Percentiles rank a stretch among this genome's conserved stretches.
Evolutionary conservation across 2,888 invertebrate genomes (phyloP).

Genomic region (Nysson spinosus): DNA sequence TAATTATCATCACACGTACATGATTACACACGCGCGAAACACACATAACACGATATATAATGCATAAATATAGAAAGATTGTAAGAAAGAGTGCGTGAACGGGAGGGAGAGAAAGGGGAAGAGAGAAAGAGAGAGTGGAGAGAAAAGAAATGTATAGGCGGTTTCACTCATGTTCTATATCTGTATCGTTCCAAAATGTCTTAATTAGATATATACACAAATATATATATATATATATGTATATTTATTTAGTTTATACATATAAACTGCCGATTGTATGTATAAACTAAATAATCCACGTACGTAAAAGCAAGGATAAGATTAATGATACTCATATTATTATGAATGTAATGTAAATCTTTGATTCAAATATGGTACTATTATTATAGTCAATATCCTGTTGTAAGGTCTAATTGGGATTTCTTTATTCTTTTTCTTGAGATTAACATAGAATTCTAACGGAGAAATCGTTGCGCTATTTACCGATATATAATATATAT

Average conservation of each 20-base stretch:
- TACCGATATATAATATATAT: not conserved
- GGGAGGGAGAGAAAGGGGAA: too few species aligned
- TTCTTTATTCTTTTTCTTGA: slow-evolving; percentile 30
- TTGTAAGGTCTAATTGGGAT: slow-evolving; percentile 52
- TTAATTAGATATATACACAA: slow-evolving; percentile 71
- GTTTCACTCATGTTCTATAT: slow-evolving; percentile 67
- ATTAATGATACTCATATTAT: slow-evolving; percentile 65
- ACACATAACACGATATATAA: slow-evolving; percentile 17
- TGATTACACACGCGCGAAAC: slow-evolving; percentile 1
- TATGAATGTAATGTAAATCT: slow-evolving; percentile 57
- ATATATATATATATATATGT: too few species aligned
- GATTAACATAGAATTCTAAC: not conserved
- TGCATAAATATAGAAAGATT: slow-evolving; percentile 17
- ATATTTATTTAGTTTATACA: too few species aligned
- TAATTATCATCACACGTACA: slow-evolving; percentile 21
- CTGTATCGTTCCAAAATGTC: slow-evolving; percentile 68
- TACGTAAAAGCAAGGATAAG: slow-evolving; percentile 59
- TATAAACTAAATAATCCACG: slow-evolving; percentile 64
- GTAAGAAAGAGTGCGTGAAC: not conserved
- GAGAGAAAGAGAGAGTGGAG: slow-evolving; percentile 11
- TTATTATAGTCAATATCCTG: slow-evolving; percentile 59
- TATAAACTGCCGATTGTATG: too few species aligned
- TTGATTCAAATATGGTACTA: slow-evolving; percentile 62
- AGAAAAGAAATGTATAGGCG: slow-evolving; percentile 46
- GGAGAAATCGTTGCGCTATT: slow-evolving; percentile 2